Evolutionary conservation across 2,113 vertebrate species (phyloP), one percentile per base, ranked within the genome.

Genomic region (Pluvialis apricaria): DNA sequence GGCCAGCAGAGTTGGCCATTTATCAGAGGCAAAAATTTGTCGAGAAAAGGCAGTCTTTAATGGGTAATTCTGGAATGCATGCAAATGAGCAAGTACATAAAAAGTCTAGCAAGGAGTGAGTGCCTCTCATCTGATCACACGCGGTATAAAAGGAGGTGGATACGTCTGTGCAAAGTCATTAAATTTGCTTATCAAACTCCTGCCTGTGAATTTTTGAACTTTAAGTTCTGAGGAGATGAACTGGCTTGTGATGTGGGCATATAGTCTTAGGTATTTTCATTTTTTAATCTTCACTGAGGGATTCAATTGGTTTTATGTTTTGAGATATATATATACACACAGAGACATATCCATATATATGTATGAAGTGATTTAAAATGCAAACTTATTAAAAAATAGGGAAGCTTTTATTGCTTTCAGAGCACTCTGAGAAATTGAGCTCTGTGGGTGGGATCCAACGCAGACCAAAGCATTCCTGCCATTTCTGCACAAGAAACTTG

Each of bases 11-110:
- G 55, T 12, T 94, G 66, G 82, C 77, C 77, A 94, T 98, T 98
- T 97, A 97, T 98, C 96, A 98, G 92, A 91, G 81, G 86, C 47
- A 82, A 86, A 96, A 90, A 68, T 88, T 97, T 92, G 68, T 81
- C 5, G 34, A 82, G 91, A 97, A 97, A 92, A 97, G 86, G 70
- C 84, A 92, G 80, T 72, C 58, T 96, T 96, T 96, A 96, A 88
- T 90, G 91, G 96, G 47, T 82, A 97, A 94, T 97, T 96, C 86
- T 94, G 60, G 96, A 97, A 88, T 96, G 68, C 96, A 97, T 97
- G 92, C 96, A 96, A 97, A 97, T 96, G 93, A 96, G 83, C 79
- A 88, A 88, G 88, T 88, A 80, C 70, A 58, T 92, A 75, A 86
- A 96, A 94, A 77, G 87, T 95, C 38, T 94, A 66, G 79, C 80